phyloP scores from a whole-genome alignment of 2,797 vertebrate species.

The Cirrhinus molitorella region DNA sequence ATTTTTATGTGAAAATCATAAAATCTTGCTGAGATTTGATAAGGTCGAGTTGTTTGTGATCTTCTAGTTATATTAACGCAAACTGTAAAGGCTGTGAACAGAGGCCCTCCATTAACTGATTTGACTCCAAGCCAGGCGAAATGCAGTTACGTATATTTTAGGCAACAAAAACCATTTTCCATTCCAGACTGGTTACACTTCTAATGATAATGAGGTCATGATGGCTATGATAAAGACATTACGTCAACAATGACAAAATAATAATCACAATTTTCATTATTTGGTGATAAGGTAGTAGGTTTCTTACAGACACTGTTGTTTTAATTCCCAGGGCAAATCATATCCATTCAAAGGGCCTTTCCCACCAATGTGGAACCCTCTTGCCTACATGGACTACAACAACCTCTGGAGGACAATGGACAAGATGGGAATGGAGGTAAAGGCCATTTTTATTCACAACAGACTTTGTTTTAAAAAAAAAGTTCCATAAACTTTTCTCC shows the following conservation, averaged over 20 bases:
- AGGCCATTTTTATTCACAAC: background rate
- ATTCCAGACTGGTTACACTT: conserved; percentile 46
- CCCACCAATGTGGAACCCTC: conserved; percentile 91
- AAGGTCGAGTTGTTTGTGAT: conserved; percentile 42
- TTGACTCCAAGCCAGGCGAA: conserved; percentile 35
- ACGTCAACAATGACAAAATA: conserved; percentile 45
- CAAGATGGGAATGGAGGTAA: conserved; percentile 94
- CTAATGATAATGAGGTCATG: conserved; percentile 49
- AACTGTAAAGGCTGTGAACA: conserved; percentile 43
- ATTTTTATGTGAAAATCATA: conserved; percentile 35
- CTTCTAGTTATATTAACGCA: conserved; percentile 11
- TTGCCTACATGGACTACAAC: conserved; percentile 90
- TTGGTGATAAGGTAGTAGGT: conserved; percentile 17
- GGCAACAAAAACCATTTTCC: conserved; percentile 44
- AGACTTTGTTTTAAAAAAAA: background rate
- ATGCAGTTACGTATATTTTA: conserved; percentile 49
- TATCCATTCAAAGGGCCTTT: conserved; percentile 88
- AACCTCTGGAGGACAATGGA: conserved; percentile 95
- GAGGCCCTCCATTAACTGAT: conserved; percentile 27
- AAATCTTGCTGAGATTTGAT: conserved; percentile 27
- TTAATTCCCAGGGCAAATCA: conserved; percentile 86
- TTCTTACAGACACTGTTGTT: conserved; percentile 31
- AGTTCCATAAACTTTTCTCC: background rate
- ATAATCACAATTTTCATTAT: conserved; percentile 48
- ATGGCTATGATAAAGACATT: conserved; percentile 51